Evolutionary conservation across 2,888 invertebrate species (phyloP).

Genomic region (Chaetoderma sp.): DNA sequence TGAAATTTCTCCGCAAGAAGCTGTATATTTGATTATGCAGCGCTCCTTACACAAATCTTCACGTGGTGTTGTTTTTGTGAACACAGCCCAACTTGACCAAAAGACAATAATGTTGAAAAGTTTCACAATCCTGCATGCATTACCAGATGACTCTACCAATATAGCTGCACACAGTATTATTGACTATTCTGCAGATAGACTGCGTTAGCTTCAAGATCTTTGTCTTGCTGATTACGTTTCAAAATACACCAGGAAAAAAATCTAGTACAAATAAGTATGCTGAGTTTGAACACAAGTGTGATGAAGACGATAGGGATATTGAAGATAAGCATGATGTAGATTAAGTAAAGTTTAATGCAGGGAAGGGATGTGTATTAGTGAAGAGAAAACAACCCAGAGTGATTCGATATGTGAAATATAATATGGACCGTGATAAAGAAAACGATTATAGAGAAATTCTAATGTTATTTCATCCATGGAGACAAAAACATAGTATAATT

Average conservation of each 20-base stretch:
- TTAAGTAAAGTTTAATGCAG: no score
- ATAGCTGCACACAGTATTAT: background rate
- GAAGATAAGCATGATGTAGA: no score
- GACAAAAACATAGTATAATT: no score
- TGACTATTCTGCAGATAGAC: background rate
- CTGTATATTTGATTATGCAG: background rate
- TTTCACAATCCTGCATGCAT: background rate
- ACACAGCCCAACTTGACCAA: background rate
- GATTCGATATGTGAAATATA: background rate
- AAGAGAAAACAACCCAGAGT: no score
- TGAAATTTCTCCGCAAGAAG: constrained; percentile 13
- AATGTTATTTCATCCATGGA: constrained; percentile 2
- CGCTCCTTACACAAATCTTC: background rate
- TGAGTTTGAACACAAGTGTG: no score
- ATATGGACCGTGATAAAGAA: background rate
- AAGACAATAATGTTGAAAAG: background rate
- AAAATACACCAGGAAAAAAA: no score
- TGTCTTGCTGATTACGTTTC: constrained; percentile 12
- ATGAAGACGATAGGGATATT: no score
- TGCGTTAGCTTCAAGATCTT: background rate
- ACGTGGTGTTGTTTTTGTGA: background rate
- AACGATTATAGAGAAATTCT: constrained; percentile 7
- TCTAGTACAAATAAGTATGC: no score
- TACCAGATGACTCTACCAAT: constrained; percentile 1
- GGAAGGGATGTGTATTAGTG: no score